These are phyloP conservation scores for Parnassius glacialis DNA, from an alignment of 2,888 invertebrate species.

Conservation along the genomic window DNA sequence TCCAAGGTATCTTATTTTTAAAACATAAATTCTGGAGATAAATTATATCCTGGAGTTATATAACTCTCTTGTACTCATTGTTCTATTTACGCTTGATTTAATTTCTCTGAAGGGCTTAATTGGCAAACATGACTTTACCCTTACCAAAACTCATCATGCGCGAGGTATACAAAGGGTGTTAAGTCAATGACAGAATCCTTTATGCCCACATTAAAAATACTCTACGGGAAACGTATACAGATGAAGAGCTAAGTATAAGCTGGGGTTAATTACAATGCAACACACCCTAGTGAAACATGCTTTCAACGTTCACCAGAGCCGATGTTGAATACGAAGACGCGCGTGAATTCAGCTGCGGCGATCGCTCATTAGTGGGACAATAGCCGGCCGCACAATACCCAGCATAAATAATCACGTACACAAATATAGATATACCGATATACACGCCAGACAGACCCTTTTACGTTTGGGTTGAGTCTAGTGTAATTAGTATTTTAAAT, in stretches of 20 bases:
- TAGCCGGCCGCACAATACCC: slow-evolving; percentile 53
- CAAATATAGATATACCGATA: slow-evolving; percentile 15
- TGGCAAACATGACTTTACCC: slow-evolving; percentile 24
- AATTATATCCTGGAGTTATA: too few relatives aligned
- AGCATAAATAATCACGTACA: slow-evolving; percentile 35
- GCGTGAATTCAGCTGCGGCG: slow-evolving; percentile 51
- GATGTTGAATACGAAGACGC: slow-evolving; percentile 36
- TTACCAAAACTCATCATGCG: slow-evolving; percentile 4
- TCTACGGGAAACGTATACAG: slow-evolving; percentile 14
- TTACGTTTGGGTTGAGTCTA: slow-evolving; percentile 11
- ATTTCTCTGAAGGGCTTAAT: slow-evolving; percentile 13
- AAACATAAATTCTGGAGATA: too few relatives aligned
- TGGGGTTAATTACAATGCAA: slow-evolving; percentile 29
- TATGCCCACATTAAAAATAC: slow-evolving; percentile 19
- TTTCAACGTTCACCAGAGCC: slow-evolving; percentile 34
- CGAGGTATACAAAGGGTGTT: slow-evolving; percentile 20
- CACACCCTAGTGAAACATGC: slow-evolving; percentile 34
- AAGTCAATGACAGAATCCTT: slow-evolving; percentile 24
- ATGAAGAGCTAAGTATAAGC: slow-evolving; percentile 19
- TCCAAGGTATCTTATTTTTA: too few relatives aligned
- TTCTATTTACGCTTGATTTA: slow-evolving; percentile 8
- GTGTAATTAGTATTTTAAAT: background rate
- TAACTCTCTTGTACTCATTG: background rate
- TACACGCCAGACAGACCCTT: slow-evolving; percentile 17
- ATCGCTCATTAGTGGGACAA: slow-evolving; percentile 74